Conservation (phyloP, 2,888 invertebrate genomes). For the Eupithecia abbreviata region DNA sequence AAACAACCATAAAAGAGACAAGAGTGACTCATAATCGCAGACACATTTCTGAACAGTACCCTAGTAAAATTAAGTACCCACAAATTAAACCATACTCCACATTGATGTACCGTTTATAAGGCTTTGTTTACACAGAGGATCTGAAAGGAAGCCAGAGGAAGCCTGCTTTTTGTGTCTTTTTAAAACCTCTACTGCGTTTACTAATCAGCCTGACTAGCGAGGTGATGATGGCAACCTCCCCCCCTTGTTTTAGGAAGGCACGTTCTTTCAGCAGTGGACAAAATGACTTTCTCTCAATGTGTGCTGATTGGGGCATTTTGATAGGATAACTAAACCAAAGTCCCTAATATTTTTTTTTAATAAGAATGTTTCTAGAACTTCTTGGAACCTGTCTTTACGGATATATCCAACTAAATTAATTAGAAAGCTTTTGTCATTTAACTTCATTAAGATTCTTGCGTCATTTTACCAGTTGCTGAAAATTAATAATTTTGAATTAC, state of each 20-base stretch:
- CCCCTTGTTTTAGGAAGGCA: too few relatives aligned
- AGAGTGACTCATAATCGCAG: constrained; percentile 20
- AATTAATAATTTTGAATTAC: background rate
- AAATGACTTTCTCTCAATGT: too few relatives aligned
- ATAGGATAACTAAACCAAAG: too few relatives aligned
- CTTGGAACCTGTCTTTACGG: background rate
- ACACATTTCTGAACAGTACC: constrained; percentile 8
- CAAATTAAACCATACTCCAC: constrained; percentile 5
- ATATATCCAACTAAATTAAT: background rate
- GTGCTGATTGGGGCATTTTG: too few relatives aligned
- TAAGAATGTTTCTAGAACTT: background rate
- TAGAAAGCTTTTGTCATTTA: background rate
- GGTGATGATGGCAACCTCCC: too few relatives aligned
- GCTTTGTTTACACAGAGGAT: background rate
- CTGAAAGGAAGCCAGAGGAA: background rate
- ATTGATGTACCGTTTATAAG: constrained; percentile 7
- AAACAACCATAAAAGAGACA: constrained; percentile 17
- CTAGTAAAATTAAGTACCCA: background rate
- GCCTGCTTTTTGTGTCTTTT: background rate
- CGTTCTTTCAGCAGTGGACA: too few relatives aligned
- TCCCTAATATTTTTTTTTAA: too few relatives aligned
- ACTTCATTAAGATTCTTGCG: background rate
- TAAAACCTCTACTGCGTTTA: background rate
- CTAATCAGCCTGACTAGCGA: too few relatives aligned
- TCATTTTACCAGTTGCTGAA: background rate